These are phyloP conservation scores for Poecilus cupreus DNA, from an alignment of 2,888 invertebrate species.

Conservation along the genomic window DNA sequence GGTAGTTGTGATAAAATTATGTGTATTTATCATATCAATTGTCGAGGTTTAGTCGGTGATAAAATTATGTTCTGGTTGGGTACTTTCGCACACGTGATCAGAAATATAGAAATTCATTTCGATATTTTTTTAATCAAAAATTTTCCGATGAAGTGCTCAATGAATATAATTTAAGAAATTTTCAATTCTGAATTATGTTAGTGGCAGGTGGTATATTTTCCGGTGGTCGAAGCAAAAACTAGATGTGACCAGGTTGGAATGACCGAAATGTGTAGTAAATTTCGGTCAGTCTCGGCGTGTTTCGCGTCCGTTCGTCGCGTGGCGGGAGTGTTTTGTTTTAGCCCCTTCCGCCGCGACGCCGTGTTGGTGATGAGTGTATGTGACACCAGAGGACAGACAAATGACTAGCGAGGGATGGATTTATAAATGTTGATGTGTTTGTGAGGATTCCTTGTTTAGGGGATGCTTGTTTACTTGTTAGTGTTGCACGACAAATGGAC, in stretches of 20 bases:
- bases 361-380: slow-evolving; percentile 35
- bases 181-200: too few species aligned
- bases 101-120: too few species aligned
- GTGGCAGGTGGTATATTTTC: too few species aligned
- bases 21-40: too few species aligned
- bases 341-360: background rate
- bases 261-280: background rate
- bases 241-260: background rate
- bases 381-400: slow-evolving; percentile 30
- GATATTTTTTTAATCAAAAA: too few species aligned
- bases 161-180: too few species aligned
- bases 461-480: background rate
- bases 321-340: background rate
- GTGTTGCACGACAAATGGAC: background rate
- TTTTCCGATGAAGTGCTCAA: too few species aligned
- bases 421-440: slow-evolving; percentile 21
- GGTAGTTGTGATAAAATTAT: too few species aligned
- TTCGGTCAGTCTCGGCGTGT: background rate
- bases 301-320: background rate
- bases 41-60: too few species aligned
- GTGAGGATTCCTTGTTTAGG: background rate
- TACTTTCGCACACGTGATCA: too few species aligned
- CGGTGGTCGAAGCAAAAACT: background rate
- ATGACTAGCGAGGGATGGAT: slow-evolving; percentile 32
- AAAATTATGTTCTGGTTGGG: too few species aligned